Evolutionary conservation across 2,888 invertebrate species (phyloP), one percentile per base, ranked within the genome.

Genomic region (Cantharis rufa): DNA sequence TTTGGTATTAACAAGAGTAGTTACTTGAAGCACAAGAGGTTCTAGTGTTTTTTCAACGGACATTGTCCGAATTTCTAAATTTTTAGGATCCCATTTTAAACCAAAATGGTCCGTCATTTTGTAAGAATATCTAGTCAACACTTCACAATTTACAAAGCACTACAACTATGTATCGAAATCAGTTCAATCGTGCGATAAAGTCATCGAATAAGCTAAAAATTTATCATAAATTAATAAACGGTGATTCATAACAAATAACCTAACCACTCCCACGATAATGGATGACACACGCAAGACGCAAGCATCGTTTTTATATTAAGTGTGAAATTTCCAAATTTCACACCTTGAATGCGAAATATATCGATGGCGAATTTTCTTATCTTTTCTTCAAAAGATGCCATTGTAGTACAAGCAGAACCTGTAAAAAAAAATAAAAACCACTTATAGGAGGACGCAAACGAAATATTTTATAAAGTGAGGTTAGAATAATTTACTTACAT

Each of bases 21-120:
- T 99, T 21, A 99, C 98, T 91, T 99, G 98, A 80, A 98, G 91
- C 78, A 99, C 98, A 21, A 99, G 90, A 0, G 98, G 98, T 88
- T 98, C 98, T 84, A 99, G 89, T 0, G 98, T 98, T 83, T 97
- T 94, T 88, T 99, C 98, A 82, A 99, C 98, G 0, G 98, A 98
- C 92, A 97, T 97, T 74, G 98, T 98, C 32, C 97, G 92, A 82
- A 99, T 98, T 91, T 99, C 98, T 86, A 99, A 89, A 89, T 98
- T 98, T 88, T 98, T 97, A 62, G 97, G 97, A 89, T 97, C 97
- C 97, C 97, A 97, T 90, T 97, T 97, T 79, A 97, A 90, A 32
- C 94, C 94, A 83, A 91, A 91, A 84, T 91, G 90, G 83, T 92
- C 92, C 81, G 90, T 89, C 90, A 91, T 90, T 27, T 76, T 64